Evolutionary conservation across 2,797 vertebrate species (phyloP).

Genomic region (Darevskia nairensis): DNA sequence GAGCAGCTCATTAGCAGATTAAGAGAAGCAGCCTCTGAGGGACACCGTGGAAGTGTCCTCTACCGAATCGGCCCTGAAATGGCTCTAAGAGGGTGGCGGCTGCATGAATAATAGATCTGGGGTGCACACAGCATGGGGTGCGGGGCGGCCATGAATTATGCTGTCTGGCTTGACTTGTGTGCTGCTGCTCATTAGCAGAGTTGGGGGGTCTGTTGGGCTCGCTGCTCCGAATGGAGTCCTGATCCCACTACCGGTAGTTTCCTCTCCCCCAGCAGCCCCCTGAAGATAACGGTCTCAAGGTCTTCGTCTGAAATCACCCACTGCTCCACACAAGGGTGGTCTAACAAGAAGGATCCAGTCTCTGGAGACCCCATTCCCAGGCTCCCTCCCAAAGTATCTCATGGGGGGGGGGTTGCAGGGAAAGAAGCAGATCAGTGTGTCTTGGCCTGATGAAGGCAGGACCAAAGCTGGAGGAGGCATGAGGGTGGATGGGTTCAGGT

Average conservation of each 20-base stretch:
- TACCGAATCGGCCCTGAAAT: constrained; percentile 5
- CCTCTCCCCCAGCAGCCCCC: not conserved
- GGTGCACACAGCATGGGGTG: constrained; percentile 23
- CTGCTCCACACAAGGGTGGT: not conserved
- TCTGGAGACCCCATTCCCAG: not conserved
- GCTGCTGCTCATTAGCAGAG: constrained; percentile 20
- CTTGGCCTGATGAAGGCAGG: not conserved
- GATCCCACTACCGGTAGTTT: not conserved
- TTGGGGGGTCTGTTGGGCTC: not conserved
- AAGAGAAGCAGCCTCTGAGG: not conserved
- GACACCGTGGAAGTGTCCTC: not conserved
- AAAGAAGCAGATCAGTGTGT: too few species aligned
- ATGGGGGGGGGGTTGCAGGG: too few species aligned
- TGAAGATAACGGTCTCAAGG: not conserved
- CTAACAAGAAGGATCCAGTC: not conserved
- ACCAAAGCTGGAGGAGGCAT: not conserved
- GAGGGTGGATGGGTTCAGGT: not conserved
- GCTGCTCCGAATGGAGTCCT: not conserved
- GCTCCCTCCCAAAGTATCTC: too few species aligned
- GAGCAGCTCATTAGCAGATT: constrained; percentile 32
- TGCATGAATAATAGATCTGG: constrained; percentile 44
- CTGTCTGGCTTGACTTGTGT: not conserved
- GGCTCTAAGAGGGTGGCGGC: not conserved
- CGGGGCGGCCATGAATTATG: constrained; percentile 22
- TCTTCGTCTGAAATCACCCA: not conserved